A percentile compares a stretch with the other conserved stretches of the same genome.
phyloP scores from a whole-genome alignment of 2,113 vertebrate species.

The Planiliza haematocheilus region DNA sequence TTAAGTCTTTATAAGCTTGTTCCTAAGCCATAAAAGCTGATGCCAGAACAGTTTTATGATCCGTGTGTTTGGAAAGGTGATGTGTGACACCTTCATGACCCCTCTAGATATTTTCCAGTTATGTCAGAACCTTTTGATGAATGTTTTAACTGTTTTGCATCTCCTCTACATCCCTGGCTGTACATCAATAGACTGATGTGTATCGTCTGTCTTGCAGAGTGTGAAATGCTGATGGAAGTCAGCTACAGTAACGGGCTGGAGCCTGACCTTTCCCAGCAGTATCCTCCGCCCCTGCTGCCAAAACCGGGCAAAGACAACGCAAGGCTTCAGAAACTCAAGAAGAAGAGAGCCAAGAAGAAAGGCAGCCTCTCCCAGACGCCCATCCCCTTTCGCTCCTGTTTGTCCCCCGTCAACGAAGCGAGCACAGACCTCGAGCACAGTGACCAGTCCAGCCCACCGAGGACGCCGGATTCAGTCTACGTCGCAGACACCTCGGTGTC shows the following conservation, averaged over 20 bases:
- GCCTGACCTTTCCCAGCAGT: conserved; percentile 70
- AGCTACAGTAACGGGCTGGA: conserved; percentile 72
- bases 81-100: too few species aligned
- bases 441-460: conserved; percentile 71
- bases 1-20: neutral
- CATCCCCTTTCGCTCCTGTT: conserved; percentile 85
- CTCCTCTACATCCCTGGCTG: neutral
- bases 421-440: conserved; percentile 87
- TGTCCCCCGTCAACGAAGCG: conserved; percentile 93
- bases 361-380: conserved; percentile 71
- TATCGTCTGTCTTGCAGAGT: conserved; percentile 74
- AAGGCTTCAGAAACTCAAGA: conserved; percentile 89
- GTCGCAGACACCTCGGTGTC: conserved; percentile 13
- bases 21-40: neutral
- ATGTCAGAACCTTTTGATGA: conserved; percentile 2
- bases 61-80: neutral
- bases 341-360: conserved; percentile 87
- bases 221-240: conserved; percentile 87
- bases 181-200: neutral
- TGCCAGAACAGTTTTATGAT: conserved; percentile 1
- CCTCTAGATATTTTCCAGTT: neutral
- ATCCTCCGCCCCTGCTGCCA: conserved; percentile 88
- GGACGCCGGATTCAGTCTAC: conserved; percentile 51
- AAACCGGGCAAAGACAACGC: conserved; percentile 92
- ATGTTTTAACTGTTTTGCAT: neutral